Percentiles rank a stretch among this genome's conserved stretches.
Evolutionary conservation across 1,140 invertebrate genomes (phyloP).

Genomic region (Branchinecta lynchi): DNA sequence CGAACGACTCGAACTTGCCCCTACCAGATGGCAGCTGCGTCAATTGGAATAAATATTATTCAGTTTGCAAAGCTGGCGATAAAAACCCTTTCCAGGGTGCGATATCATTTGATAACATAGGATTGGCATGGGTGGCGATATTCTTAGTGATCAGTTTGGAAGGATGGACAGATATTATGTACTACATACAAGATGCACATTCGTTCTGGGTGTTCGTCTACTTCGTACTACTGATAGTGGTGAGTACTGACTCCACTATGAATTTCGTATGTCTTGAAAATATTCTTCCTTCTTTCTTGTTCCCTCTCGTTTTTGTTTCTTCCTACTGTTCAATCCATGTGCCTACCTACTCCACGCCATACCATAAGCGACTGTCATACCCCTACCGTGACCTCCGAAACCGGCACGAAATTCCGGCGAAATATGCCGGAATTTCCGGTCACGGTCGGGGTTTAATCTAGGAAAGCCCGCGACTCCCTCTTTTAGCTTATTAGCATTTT

Average conservation of each 20-base stretch:
- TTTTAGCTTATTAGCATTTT: too few relatives aligned
- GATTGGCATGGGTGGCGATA: slow-evolving; percentile 98
- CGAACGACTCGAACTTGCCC: slow-evolving; percentile 24
- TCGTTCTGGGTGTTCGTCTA: slow-evolving; percentile 99
- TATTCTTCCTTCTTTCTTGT: slow-evolving; percentile 19
- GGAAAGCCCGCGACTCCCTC: too few relatives aligned
- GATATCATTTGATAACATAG: slow-evolving; percentile 99
- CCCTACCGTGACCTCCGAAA: too few relatives aligned
- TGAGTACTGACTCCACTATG: slow-evolving; percentile 39
- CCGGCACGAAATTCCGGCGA: too few relatives aligned
- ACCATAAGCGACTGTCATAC: too few relatives aligned
- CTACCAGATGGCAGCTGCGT: slow-evolving; percentile 45
- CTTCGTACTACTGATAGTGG: slow-evolving; percentile 97
- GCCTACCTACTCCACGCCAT: too few relatives aligned
- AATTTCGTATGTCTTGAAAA: slow-evolving; percentile 20
- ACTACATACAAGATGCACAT: slow-evolving; percentile 97
- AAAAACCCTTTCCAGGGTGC: slow-evolving; percentile 97
- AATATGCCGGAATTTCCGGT: too few relatives aligned
- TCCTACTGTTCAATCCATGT: too few relatives aligned
- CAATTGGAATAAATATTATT: slow-evolving; percentile 99
- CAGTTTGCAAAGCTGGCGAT: slow-evolving; percentile 74
- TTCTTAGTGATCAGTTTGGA: slow-evolving; percentile 72
- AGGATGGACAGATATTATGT: slow-evolving; percentile 99
- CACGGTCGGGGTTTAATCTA: too few relatives aligned
- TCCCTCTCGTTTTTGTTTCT: not conserved